phyloP scores from a whole-genome alignment of 2,888 invertebrate species.

The Sturmia bella region DNA sequence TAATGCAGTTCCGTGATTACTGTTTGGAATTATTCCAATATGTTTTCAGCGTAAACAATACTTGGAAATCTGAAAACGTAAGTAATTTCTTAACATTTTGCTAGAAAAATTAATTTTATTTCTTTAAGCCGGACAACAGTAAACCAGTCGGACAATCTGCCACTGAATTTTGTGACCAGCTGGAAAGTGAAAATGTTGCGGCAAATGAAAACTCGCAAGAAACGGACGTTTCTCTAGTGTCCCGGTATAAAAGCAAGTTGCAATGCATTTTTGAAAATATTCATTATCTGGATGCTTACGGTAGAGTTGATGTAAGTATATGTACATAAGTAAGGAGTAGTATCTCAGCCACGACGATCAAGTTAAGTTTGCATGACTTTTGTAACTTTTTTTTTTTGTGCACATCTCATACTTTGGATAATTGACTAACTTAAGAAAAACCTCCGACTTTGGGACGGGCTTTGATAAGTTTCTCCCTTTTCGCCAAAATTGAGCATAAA shows the following conservation, averaged over 20 bases:
- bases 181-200: background rate
- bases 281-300: constrained; percentile 75
- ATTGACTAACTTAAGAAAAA: too few species aligned
- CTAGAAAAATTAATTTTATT: background rate
- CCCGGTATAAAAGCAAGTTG: constrained; percentile 67
- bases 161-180: constrained; percentile 71
- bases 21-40: constrained; percentile 50
- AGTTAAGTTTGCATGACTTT: too few species aligned
- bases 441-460: too few species aligned
- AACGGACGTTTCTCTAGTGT: constrained; percentile 39
- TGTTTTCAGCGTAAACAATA: constrained; percentile 21
- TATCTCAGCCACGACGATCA: background rate
- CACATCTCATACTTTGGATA: too few species aligned
- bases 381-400: too few species aligned
- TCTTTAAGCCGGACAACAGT: constrained; percentile 42
- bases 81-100: background rate
- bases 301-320: constrained; percentile 73
- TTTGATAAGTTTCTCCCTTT: too few species aligned
- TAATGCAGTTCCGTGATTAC: constrained; percentile 63
- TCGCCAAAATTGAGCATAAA: too few species aligned
- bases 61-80: constrained; percentile 30
- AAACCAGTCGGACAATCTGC: constrained; percentile 69
- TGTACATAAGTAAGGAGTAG: background rate
- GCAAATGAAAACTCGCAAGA: constrained; percentile 53
- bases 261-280: constrained; percentile 72